These are phyloP conservation scores for Crocallis elinguaria DNA, from an alignment of 2,888 invertebrate species.

Conservation along the genomic window DNA sequence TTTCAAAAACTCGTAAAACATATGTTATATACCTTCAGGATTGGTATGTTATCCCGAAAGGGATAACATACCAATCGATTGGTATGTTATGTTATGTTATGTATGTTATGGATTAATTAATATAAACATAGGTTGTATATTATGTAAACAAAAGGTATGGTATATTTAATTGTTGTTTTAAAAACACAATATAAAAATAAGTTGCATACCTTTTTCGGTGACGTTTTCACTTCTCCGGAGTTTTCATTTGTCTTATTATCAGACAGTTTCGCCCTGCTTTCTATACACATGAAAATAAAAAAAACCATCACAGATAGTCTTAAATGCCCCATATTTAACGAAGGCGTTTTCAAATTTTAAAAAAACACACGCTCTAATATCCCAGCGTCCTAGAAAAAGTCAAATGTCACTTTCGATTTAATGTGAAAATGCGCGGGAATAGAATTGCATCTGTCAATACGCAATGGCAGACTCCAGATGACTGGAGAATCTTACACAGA, in stretches of 20 bases:
- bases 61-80: too few relatives aligned
- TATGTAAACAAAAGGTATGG: too few relatives aligned
- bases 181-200: too few relatives aligned
- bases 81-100: too few relatives aligned
- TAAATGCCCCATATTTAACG: slow-evolving; percentile 24
- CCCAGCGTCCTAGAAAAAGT: slow-evolving; percentile 7
- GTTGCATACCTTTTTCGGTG: slow-evolving; percentile 47
- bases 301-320: slow-evolving; percentile 51
- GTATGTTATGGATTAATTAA: too few relatives aligned
- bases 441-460: slow-evolving; percentile 40
- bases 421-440: slow-evolving; percentile 49
- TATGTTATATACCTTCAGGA: too few relatives aligned
- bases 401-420: slow-evolving; percentile 32
- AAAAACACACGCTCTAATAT: background rate
- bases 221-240: slow-evolving; percentile 49
- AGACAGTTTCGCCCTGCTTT: slow-evolving; percentile 49
- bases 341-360: slow-evolving; percentile 45
- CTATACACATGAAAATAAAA: slow-evolving; percentile 50
- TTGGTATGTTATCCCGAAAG: too few relatives aligned
- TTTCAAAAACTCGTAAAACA: too few relatives aligned
- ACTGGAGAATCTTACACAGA: slow-evolving; percentile 60
- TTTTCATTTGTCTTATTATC: slow-evolving; percentile 50
- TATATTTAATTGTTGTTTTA: background rate
- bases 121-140: too few relatives aligned
- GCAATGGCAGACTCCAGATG: slow-evolving; percentile 53